phyloP scores from a whole-genome alignment of 2,888 invertebrate species.

The Lasioglossum malachurum region DNA sequence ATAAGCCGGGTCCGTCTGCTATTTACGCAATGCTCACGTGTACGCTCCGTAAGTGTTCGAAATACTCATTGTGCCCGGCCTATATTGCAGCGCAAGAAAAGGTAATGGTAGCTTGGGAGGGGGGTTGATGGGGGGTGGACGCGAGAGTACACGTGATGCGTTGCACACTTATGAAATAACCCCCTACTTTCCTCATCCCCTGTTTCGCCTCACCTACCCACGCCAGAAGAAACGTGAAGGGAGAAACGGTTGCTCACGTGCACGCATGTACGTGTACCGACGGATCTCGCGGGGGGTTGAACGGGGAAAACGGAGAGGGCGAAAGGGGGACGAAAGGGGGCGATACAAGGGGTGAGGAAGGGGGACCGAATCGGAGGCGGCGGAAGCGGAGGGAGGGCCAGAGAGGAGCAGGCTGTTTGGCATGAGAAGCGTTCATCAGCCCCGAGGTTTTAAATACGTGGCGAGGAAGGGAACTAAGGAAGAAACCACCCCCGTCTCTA shows the following conservation, averaged over 20 bases:
- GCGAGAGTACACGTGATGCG: constrained; percentile 68
- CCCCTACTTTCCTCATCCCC: constrained; percentile 51
- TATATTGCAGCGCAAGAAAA: constrained; percentile 54
- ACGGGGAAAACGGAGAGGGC: constrained; percentile 38
- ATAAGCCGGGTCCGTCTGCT: constrained; percentile 33
- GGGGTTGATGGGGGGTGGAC: constrained; percentile 13
- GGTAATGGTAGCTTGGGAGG: constrained; percentile 32
- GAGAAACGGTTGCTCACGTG: constrained; percentile 52
- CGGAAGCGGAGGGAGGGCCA: constrained; percentile 65
- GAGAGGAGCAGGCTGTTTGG: constrained; percentile 79
- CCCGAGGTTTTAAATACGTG: constrained; percentile 85
- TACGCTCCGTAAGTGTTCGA: constrained; percentile 53
- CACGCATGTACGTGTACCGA: constrained; percentile 66
- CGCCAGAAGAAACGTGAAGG: constrained; percentile 48
- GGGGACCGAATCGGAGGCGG: constrained; percentile 69
- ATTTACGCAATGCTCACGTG: constrained; percentile 66
- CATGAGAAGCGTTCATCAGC: constrained; percentile 85
- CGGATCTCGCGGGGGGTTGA: constrained; percentile 49
- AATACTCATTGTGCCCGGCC: constrained; percentile 51
- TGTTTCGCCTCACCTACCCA: background rate
- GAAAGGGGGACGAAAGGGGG: constrained; percentile 1
- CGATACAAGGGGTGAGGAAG: constrained; percentile 41
- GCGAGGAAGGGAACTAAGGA: constrained; percentile 83
- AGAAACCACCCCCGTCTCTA: constrained; percentile 78
- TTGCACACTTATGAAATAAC: constrained; percentile 66